Evolutionary conservation across 1,140 invertebrate genomes (phyloP), one percentile per base, ranked within the genome.

Genomic region (Zeugodacus cucurbitae): DNA sequence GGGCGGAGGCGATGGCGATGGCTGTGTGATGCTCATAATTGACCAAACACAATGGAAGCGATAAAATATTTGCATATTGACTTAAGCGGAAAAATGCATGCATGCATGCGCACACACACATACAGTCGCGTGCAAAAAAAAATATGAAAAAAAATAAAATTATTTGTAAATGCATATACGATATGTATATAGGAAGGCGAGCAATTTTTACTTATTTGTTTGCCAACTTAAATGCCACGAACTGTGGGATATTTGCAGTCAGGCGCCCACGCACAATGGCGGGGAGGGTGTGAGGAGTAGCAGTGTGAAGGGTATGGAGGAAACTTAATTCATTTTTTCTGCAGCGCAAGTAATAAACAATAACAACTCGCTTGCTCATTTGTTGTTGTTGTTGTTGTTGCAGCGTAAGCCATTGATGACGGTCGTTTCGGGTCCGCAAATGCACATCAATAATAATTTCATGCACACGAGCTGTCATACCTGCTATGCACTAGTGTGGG

Each of bases 1-100:
- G 7, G 67, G 34, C 11, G 11, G n/a, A 22, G n/a, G n/a, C 58
- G 26, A 54, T 54, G 14, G 14, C 6, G 14, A 54, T 34, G n/a
- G 32, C 67, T 8, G 67, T 74, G 20, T 74, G 67, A 32, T 6
- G 67, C 34, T 74, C 17, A 32, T 74, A 74, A 74, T 74, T 74
- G 67, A 37, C 67, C 67, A n/a, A 74, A 62, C 67, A 74, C 67
- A 74, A 74, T 74, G 67, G 67, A 74, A 74, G 67, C 34, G 22
- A 32, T 67, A 22, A 74, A 74, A 74, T 74, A 74, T 74, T 74
- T 74, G 67, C 67, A 74, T 74, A 74, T 74, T 74, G 67, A 74
- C 34, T 22, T 74, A 74, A 74, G 67, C 67, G 32, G 67, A 74
- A 74, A 74, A 74, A 74, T 74, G 67, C 17, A 11, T 29, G 62